Base-by-base conservation (phyloP, 2,113 vertebrate genomes). In the Istiophorus platypterus region DNA sequence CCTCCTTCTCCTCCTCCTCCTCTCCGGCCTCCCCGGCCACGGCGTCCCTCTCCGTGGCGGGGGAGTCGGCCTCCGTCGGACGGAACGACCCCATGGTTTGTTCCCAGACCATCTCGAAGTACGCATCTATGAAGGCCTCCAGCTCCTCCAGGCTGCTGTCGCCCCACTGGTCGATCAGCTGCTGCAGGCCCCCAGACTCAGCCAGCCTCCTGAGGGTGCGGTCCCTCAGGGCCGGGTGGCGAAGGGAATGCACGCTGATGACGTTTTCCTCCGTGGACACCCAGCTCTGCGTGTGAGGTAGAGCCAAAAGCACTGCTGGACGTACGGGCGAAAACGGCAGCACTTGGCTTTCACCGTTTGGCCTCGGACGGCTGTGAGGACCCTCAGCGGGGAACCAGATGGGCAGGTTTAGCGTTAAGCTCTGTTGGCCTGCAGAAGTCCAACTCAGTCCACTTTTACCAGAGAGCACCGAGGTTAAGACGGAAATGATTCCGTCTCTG, bases 121-220 rank as follows among this genome's bases (percentile, higher is more conserved):
- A 86, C 0, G 77, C 70, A 56, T 95, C 94, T 2, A 95, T 92
- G 75, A 94, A 95, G 73, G 88, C 85, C 6, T 95, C 94, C 80
- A 95, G 89, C 34, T 95, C 94, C 73, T 94, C 81, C 73, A 94
- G 75, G 82, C 85, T 91, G 73, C 91, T 94, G 80, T 72, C 15
- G 9, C 76, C 92, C 91, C 91, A 91, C 34, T 86, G 90, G 59
- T 94, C 91, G 7, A 93, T 91, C 18, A 91, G 72, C 7, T 51
- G 59, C 82, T 93, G 93, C 72, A 92, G 73, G 34, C 76, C 76
- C 69, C 74, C 90, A 5, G 87, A 65, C 80, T 72, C 62, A 1
- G 56, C 24, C 11, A 87, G 74, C 73, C 82, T 78, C 61, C 54
- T 54, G 22, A 92, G 86, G 8, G 89, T 72, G 51, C 34, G 56